Evolutionary conservation across 2,797 vertebrate genomes (phyloP).

Genomic region (Neoniphon sammara): DNA sequence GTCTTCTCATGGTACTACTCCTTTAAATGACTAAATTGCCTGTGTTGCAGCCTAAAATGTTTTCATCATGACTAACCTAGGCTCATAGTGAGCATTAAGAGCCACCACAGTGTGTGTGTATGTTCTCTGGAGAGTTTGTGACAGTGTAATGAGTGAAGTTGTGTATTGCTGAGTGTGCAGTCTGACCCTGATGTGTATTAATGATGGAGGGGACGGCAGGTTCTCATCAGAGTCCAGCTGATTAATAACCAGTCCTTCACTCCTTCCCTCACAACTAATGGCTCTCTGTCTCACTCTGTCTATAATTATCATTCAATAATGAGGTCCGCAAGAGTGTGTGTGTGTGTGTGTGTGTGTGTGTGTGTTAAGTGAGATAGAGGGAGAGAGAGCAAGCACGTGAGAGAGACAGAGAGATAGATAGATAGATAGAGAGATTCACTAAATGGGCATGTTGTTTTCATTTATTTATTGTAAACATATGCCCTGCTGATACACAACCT

Average conservation of each 20-base stretch:
- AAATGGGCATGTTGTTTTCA: neutral
- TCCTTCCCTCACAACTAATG: constrained; percentile 75
- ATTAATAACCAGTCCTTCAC: constrained; percentile 79
- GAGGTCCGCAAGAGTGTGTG: constrained; percentile 67
- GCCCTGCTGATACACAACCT: no score
- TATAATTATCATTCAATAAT: constrained; percentile 83
- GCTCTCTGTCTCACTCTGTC: constrained; percentile 70
- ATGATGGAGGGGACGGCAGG: constrained; percentile 67
- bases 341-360: constrained; percentile 16
- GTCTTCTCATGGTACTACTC: constrained; percentile 51
- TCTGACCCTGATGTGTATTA: constrained; percentile 71
- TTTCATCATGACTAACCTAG: neutral
- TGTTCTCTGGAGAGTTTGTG: constrained; percentile 13
- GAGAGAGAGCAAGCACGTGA: no score
- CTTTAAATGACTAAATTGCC: constrained; percentile 10
- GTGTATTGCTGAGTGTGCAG: constrained; percentile 63
- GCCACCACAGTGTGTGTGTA: constrained; percentile 1
- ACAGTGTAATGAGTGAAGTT: constrained; percentile 41
- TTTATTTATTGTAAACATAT: neutral
- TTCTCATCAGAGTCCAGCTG: constrained; percentile 77
- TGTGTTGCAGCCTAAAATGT: neutral
- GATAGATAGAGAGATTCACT: constrained; percentile 12
- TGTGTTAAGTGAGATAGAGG: neutral
- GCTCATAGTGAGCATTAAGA: constrained; percentile 41
- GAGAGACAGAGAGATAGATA: neutral